A percentile compares a stretch with the other conserved stretches of the same genome.
These are phyloP conservation scores for Climacteris rufus DNA, from an alignment of 2,113 vertebrate species.

Conservation along the genomic window DNA sequence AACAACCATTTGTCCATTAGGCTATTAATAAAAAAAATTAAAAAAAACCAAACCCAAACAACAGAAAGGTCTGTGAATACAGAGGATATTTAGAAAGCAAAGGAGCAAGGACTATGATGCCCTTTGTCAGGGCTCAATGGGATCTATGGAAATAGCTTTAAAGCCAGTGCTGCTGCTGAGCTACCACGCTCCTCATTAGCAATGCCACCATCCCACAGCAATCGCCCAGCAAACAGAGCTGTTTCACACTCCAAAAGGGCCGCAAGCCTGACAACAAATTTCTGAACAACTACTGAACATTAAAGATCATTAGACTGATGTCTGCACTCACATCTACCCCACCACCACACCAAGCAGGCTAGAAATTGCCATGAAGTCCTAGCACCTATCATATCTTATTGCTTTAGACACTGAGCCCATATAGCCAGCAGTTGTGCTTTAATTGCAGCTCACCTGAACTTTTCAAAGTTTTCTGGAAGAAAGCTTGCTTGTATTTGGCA, in stretches of 20 bases:
- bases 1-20: background rate
- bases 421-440: background rate
- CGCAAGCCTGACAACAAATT: background rate
- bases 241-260: background rate
- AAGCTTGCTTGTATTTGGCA: background rate
- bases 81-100: background rate
- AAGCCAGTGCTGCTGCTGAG: background rate
- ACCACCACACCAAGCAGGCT: background rate
- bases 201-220: background rate
- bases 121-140: background rate
- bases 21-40: background rate
- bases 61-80: background rate
- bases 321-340: background rate
- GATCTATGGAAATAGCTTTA: background rate
- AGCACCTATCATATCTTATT: background rate
- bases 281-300: background rate
- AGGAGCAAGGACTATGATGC: background rate
- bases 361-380: background rate
- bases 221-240: background rate
- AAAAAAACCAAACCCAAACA: background rate
- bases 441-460: constrained; percentile 4
- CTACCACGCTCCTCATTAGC: background rate
- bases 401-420: background rate
- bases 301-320: background rate
- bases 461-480: constrained; percentile 5